Conservation (phyloP, 1,140 invertebrate genomes). For the Drosophila neocordata region DNA sequence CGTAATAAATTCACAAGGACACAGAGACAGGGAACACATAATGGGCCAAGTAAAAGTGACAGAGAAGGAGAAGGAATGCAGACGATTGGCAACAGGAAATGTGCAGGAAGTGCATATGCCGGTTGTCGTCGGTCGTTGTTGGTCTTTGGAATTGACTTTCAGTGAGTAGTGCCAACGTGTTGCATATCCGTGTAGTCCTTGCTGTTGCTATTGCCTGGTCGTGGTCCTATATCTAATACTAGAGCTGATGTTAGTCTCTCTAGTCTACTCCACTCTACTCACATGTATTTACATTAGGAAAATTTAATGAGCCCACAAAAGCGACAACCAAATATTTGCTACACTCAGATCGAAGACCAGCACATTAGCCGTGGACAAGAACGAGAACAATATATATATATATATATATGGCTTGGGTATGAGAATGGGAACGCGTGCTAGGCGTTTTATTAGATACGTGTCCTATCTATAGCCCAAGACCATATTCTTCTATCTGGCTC, state of each 20-base stretch:
- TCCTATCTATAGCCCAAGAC: conserved; percentile 58
- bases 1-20: conserved; percentile 74
- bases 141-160: conserved; percentile 24
- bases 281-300: conserved; percentile 71
- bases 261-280: neutral
- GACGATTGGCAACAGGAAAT: conserved; percentile 60
- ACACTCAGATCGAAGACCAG: conserved; percentile 46
- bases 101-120: conserved; percentile 72
- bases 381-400: neutral
- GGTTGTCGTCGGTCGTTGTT: conserved; percentile 34
- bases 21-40: neutral
- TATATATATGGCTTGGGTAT: neutral
- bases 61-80: neutral
- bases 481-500: conserved; percentile 11
- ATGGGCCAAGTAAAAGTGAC: no score
- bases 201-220: neutral
- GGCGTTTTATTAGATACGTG: conserved; percentile 76
- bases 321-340: conserved; percentile 63
- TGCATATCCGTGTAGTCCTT: conserved; percentile 44
- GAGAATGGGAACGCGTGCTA: conserved; percentile 49
- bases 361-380: conserved; percentile 29
- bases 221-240: neutral
- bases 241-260: conserved; percentile 7
- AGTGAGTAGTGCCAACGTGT: conserved; percentile 57
- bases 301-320: conserved; percentile 78